Evolutionary conservation across 2,113 vertebrate species (phyloP).

Genomic region (Pycnonotus jocosus): DNA sequence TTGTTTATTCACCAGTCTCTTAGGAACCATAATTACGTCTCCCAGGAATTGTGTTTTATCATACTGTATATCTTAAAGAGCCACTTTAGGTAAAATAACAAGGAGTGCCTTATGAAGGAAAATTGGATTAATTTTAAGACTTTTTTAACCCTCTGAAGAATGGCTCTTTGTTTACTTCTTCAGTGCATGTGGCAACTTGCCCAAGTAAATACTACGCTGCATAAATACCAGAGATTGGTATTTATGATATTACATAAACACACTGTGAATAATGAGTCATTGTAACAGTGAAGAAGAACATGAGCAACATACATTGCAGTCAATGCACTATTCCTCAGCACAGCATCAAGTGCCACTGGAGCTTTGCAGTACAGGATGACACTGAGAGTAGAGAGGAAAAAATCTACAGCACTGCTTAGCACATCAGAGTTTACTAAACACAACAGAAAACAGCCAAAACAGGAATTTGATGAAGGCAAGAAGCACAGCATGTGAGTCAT

Average conservation of each 20-base stretch:
- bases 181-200: slow-evolving; percentile 74
- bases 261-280: slow-evolving; percentile 68
- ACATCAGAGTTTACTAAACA: not conserved
- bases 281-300: slow-evolving; percentile 62
- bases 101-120: slow-evolving; percentile 72
- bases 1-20: slow-evolving; percentile 66
- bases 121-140: slow-evolving; percentile 71
- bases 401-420: not conserved
- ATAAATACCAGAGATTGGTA: slow-evolving; percentile 75
- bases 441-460: not conserved
- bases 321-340: not conserved
- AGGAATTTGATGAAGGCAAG: not conserved
- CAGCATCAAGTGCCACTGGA: not conserved
- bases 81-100: slow-evolving; percentile 72
- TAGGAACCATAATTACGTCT: slow-evolving; percentile 65
- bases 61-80: slow-evolving; percentile 67
- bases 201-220: slow-evolving; percentile 70
- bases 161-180: slow-evolving; percentile 76
- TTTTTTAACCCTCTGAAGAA: slow-evolving; percentile 73
- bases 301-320: not conserved
- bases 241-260: slow-evolving; percentile 78
- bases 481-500: not conserved
- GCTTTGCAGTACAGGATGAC: rapidly evolving
- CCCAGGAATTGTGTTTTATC: slow-evolving; percentile 68
- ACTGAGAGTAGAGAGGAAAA: not conserved